Conservation (phyloP, 2,797 vertebrate species). For the Lithobates pipiens region DNA sequence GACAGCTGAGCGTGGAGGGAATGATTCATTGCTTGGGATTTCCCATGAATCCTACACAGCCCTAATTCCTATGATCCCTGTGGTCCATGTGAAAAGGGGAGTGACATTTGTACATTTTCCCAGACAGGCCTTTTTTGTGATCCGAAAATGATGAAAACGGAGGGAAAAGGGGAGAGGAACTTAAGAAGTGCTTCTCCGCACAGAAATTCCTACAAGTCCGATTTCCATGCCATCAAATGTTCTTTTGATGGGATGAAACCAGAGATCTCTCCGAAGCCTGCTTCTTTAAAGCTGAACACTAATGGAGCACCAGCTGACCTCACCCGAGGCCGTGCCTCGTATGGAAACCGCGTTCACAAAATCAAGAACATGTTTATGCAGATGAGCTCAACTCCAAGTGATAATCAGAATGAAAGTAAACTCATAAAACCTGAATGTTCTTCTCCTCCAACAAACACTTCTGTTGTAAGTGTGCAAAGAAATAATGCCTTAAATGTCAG, state of each 20-base stretch:
- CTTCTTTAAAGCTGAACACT: conserved; percentile 79
- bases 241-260: conserved; percentile 88
- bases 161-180: conserved; percentile 88
- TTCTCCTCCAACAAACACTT: conserved; percentile 75
- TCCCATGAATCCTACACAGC: conserved; percentile 37
- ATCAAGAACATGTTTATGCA: conserved; percentile 95
- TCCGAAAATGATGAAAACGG: conserved; percentile 87
- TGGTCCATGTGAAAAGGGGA: conserved; percentile 32
- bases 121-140: conserved; percentile 2
- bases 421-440: conserved; percentile 73
- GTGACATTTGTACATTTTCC: conserved; percentile 9
- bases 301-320: conserved; percentile 71
- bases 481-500: conserved; percentile 73
- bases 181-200: conserved; percentile 92
- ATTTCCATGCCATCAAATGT: conserved; percentile 93
- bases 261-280: conserved; percentile 82
- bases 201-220: conserved; percentile 91
- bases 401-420: conserved; percentile 74
- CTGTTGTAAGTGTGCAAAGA: conserved; percentile 76
- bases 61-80: conserved; percentile 37
- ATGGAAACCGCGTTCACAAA: conserved; percentile 90
- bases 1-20: conserved; percentile 46
- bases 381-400: conserved; percentile 82
- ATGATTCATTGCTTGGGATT: conserved; percentile 50
- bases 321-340: conserved; percentile 74